Base-by-base conservation (phyloP, 2,113 vertebrate species). In the Chunga burmeisteri region DNA sequence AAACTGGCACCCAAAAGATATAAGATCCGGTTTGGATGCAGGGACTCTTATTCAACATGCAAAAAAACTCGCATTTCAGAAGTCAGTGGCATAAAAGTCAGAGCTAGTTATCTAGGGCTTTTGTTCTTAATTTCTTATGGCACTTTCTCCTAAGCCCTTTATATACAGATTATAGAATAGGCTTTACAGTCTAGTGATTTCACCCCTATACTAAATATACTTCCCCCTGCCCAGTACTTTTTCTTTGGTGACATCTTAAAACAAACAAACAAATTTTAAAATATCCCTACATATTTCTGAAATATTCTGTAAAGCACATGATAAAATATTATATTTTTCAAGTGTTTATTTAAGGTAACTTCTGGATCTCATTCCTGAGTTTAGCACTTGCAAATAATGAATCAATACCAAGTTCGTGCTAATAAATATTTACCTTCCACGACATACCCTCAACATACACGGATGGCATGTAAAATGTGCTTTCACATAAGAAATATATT, bases 211-310 rank as follows among this genome's bases (percentile, higher is more conserved):
- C 17, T 50, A 56, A 75, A 72, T 13, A 14, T 29, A 88, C 4
- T 44, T 36, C 16, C n/a, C 20, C 21, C 5, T 3, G 0, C 16
- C 21, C 12, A 2, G 0, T 20, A 66, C 3, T 25, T 62, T 19
- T 68, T 59, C 3, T 38, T 66, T 85, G 85, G n/a, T 71, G 6
- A 32, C 6, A 55, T 44, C 75, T 59, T 59, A 59, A 52, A 56
- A 58, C 17, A 6, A 34, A 67, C 13, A 72, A 26, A 10, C 14
- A 29, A 32, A 13, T 13, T 53, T 72, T 17, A 55, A 78, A 52
- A 58, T 47, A 53, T 30, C 55, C 27, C 38, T 47, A 53, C 16
- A 22, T 55, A 23, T 56, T 86, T 90, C 63, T 85, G 40, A 85
- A 81, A 21, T 70, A 74, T 7, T 47, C 7, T 66, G n/a, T 53